These are phyloP conservation scores for Xenopus petersii DNA, from an alignment of 2,797 vertebrate species.

Conservation along the genomic window DNA sequence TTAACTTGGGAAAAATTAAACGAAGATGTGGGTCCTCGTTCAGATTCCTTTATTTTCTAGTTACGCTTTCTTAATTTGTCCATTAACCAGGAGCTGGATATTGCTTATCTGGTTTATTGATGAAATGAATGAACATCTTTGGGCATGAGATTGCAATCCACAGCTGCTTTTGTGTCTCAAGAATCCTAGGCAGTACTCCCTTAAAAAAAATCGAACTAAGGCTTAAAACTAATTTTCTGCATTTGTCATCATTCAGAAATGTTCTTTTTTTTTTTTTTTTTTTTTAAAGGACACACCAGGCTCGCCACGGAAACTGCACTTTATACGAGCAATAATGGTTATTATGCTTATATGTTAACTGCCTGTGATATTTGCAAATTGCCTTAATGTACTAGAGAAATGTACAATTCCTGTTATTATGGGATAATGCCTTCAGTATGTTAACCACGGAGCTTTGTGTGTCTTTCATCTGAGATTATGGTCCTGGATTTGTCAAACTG, in stretches of 20 bases:
- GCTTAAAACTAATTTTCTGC: neutral
- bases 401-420: conserved; percentile 3
- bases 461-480: conserved; percentile 1
- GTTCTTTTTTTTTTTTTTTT: neutral
- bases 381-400: neutral
- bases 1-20: too few species aligned
- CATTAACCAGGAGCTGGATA: too few species aligned
- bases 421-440: neutral
- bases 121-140: too few species aligned
- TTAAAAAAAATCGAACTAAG: neutral
- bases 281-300: neutral
- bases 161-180: too few species aligned
- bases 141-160: too few species aligned
- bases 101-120: too few species aligned
- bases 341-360: neutral
- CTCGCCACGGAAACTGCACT: neutral
- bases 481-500: neutral
- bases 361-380: neutral
- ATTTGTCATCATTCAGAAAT: neutral
- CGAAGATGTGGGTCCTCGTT: too few species aligned
- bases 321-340: neutral
- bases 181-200: too few species aligned
- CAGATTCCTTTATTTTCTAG: too few species aligned
- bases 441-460: neutral
- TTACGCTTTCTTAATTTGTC: too few species aligned